phyloP scores from a whole-genome alignment of 1,140 invertebrate species.

The Drosophila chauvacae region DNA sequence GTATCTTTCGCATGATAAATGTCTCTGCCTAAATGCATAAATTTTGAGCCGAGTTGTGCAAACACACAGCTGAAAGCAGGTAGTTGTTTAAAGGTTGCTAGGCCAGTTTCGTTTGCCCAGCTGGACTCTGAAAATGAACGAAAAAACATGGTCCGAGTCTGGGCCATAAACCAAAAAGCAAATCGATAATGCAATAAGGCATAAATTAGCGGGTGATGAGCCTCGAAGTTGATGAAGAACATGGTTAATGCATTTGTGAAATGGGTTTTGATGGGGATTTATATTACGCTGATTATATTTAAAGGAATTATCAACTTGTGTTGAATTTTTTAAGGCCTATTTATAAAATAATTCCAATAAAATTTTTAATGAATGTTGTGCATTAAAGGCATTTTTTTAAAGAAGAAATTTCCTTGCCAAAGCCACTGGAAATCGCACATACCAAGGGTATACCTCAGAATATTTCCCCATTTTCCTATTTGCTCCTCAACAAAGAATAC shows the following conservation, averaged over 20 bases:
- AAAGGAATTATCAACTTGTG: no score
- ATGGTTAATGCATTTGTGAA: conserved; percentile 9
- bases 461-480: not conserved
- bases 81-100: conserved; percentile 38
- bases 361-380: no score
- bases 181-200: conserved; percentile 50
- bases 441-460: no score
- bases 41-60: conserved; percentile 47
- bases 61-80: conserved; percentile 42
- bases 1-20: conserved; percentile 61
- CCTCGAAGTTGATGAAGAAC: conserved; percentile 8
- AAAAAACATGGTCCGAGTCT: conserved; percentile 10
- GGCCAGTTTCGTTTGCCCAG: conserved; percentile 53
- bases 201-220: conserved; percentile 56
- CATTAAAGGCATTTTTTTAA: not conserved
- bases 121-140: conserved; percentile 14
- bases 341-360: no score
- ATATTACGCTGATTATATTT: not conserved
- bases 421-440: not conserved
- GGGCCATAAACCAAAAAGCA: conserved; percentile 41
- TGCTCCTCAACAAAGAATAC: not conserved
- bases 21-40: conserved; percentile 55
- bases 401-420: not conserved
- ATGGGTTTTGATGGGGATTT: not conserved
- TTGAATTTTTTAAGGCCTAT: no score